phyloP scores from a whole-genome alignment of 2,797 vertebrate species.

The Adrianichthys oophorus region DNA sequence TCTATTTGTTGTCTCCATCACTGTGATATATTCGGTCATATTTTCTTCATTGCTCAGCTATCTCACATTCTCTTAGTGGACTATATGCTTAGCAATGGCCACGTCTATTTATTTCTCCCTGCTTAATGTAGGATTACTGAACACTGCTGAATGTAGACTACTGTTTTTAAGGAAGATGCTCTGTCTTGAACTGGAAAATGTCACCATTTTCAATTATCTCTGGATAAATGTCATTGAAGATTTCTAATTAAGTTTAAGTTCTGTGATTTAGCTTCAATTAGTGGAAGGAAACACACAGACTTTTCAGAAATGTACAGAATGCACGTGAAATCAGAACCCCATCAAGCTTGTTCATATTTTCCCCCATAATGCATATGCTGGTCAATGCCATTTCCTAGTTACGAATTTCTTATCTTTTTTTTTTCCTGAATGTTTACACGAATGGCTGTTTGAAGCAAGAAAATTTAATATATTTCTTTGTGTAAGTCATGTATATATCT shows the following conservation, averaged over 20 bases:
- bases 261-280: conserved; percentile 8
- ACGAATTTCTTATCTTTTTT: conserved; percentile 45
- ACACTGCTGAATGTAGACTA: conserved; percentile 59
- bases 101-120: conserved; percentile 60
- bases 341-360: conserved; percentile 42
- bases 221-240: neutral
- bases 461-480: conserved; percentile 96
- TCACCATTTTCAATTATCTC: conserved; percentile 46
- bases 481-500: conserved; percentile 64
- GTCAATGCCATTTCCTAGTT: conserved; percentile 81
- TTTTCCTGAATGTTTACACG: conserved; percentile 90
- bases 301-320: conserved; percentile 13
- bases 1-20: conserved; percentile 54
- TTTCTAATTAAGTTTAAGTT: conserved; percentile 10
- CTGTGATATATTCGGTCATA: conserved; percentile 51
- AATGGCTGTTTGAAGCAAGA: conserved; percentile 81
- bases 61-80: conserved; percentile 58
- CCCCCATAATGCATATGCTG: conserved; percentile 83
- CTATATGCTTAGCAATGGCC: conserved; percentile 30
- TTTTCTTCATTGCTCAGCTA: conserved; percentile 49
- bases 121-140: conserved; percentile 48
- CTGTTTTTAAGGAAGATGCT: conserved; percentile 43
- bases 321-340: conserved; percentile 21
- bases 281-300: neutral
- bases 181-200: conserved; percentile 71